Conservation (phyloP, 2,113 vertebrate species). For the Cettia cetti region DNA sequence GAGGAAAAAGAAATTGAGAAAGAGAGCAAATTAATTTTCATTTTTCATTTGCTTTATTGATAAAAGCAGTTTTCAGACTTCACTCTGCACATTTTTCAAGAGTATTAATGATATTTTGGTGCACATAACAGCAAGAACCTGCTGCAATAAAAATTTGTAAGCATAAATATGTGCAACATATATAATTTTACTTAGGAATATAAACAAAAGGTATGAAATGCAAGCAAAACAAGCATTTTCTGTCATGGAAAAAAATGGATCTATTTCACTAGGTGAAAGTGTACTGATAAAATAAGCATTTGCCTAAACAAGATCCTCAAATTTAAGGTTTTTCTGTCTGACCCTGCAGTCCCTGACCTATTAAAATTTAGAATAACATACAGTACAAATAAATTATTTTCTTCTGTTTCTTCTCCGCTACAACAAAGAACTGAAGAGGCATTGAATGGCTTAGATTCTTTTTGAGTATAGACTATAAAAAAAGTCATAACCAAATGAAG, state of each 20-base stretch:
- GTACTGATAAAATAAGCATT: background rate
- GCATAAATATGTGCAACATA: background rate
- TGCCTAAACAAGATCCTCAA: background rate
- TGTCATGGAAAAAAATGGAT: accelerated
- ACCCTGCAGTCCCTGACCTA: background rate
- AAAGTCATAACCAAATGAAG: background rate
- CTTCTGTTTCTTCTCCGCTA: background rate
- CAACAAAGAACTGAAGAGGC: background rate
- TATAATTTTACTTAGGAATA: background rate
- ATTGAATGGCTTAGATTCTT: background rate
- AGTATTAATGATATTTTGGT: background rate
- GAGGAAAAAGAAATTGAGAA: background rate
- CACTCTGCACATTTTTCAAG: background rate
- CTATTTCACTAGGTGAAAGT: background rate
- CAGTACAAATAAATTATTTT: background rate
- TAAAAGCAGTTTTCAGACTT: background rate
- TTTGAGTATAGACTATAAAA: background rate
- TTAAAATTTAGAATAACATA: background rate
- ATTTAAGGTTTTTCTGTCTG: background rate
- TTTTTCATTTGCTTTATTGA: background rate
- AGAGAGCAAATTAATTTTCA: accelerated
- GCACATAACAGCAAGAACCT: background rate
- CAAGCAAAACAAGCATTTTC: background rate
- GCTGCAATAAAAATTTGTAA: background rate
- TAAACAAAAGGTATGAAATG: background rate